Percentiles rank a stretch among this genome's conserved stretches.
Conservation (phyloP, 2,888 invertebrate species). For the Nebria brevicollis region DNA sequence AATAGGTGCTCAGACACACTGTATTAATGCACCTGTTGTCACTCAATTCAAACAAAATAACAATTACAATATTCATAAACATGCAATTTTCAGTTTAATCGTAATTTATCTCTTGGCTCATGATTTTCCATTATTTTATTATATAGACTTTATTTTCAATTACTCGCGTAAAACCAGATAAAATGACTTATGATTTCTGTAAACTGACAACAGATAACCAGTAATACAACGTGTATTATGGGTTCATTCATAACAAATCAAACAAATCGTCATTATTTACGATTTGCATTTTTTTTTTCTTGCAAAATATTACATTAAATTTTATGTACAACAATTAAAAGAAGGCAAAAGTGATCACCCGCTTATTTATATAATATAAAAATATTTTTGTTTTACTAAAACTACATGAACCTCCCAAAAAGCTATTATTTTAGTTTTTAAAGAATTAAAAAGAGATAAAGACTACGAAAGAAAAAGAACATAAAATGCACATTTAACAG, state of each 20-base stretch:
- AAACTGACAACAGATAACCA: too few relatives aligned
- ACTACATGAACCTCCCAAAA: conserved; percentile 40
- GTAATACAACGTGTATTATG: too few relatives aligned
- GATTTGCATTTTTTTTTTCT: neutral
- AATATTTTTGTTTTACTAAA: conserved; percentile 43
- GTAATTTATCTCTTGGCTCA: neutral
- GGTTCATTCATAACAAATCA: neutral
- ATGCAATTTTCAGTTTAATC: too few relatives aligned
- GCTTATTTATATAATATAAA: conserved; percentile 51
- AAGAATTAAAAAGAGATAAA: conserved; percentile 25
- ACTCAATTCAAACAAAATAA: neutral
- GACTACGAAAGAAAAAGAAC: conserved; percentile 19
- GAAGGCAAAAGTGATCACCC: conserved; percentile 63
- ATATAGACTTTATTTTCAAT: too few relatives aligned
- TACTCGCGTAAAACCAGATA: too few relatives aligned
- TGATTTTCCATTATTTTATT: too few relatives aligned
- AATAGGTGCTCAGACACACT: neutral
- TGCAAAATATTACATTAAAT: neutral
- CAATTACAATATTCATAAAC: neutral
- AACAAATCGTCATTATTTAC: neutral
- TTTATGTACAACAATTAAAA: conserved; percentile 51
- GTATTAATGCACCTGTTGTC: neutral
- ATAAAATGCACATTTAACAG: conserved; percentile 32
- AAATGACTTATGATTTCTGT: too few relatives aligned
- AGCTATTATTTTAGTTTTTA: conserved; percentile 20